These are phyloP conservation scores for Hirtodrosophila confusa DNA, from an alignment of 2,888 invertebrate species.

Conservation along the genomic window DNA sequence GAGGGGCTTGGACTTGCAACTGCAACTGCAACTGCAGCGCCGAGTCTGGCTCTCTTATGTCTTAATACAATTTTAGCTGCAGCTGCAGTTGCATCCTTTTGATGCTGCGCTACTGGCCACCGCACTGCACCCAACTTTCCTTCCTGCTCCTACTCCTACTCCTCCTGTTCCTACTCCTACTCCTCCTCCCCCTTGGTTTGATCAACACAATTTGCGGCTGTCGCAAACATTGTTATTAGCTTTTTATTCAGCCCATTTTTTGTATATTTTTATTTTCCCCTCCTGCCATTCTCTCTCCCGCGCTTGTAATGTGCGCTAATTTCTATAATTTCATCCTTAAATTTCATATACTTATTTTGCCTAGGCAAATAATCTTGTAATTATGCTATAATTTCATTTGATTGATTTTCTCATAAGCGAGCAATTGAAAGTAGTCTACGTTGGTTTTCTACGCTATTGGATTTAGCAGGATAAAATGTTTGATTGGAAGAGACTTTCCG, in stretches of 20 bases:
- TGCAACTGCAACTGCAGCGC: conserved; percentile 1
- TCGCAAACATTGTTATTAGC: conserved; percentile 44
- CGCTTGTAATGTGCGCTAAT: conserved; percentile 67
- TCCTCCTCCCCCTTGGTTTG: conserved; percentile 11
- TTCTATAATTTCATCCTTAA: conserved; percentile 64
- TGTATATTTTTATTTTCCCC: background rate
- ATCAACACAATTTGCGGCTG: conserved; percentile 45
- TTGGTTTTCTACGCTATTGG: too few relatives aligned
- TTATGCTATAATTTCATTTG: conserved; percentile 53
- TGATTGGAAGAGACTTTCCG: too few relatives aligned
- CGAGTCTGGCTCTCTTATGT: conserved; percentile 42
- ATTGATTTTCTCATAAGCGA: conserved; percentile 33
- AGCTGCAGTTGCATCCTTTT: conserved; percentile 34
- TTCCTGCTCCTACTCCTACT: background rate
- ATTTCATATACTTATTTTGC: conserved; percentile 20
- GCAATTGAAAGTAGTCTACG: too few relatives aligned
- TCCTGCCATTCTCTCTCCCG: conserved; percentile 11
- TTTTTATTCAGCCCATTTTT: background rate
- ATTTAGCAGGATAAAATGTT: too few relatives aligned
- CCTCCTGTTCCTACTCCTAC: background rate
- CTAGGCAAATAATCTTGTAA: conserved; percentile 39
- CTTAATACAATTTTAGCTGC: conserved; percentile 56
- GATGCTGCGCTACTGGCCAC: conserved; percentile 49
- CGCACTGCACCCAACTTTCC: conserved; percentile 25
- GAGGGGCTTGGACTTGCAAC: conserved; percentile 21